These are phyloP conservation scores for Rhamnusium bicolor DNA, from an alignment of 2,888 invertebrate species.

Conservation along the genomic window DNA sequence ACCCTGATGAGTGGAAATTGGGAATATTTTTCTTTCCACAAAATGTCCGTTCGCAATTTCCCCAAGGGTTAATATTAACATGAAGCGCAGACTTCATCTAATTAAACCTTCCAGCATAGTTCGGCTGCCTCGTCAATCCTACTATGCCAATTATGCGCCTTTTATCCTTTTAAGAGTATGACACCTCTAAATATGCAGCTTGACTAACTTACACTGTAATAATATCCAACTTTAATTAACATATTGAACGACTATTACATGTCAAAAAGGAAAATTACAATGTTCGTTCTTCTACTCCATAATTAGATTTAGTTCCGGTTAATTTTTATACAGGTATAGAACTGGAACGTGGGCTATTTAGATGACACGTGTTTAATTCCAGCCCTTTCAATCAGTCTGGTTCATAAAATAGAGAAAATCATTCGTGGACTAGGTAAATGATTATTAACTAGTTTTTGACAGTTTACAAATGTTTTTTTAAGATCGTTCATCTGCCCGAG, in stretches of 20 bases:
- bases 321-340: background rate
- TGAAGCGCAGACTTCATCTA: conserved; percentile 62
- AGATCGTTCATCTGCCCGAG: no score
- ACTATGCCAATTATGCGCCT: conserved; percentile 50
- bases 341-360: background rate
- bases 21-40: conserved; percentile 65
- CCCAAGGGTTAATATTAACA: conserved; percentile 65
- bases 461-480: no score
- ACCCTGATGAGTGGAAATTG: conserved; percentile 64
- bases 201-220: conserved; percentile 1
- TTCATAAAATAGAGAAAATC: no score
- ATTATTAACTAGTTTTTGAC: no score
- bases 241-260: background rate
- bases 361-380: background rate
- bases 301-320: background rate
- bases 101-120: conserved; percentile 63
- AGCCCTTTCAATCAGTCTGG: background rate
- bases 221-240: background rate
- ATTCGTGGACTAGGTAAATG: no score
- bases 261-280: background rate
- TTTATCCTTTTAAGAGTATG: conserved; percentile 35
- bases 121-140: conserved; percentile 57
- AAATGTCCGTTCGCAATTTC: conserved; percentile 67
- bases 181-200: conserved; percentile 12
- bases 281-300: background rate